Conservation (phyloP, 2,113 vertebrate genomes). For the Sula dactylatra region DNA sequence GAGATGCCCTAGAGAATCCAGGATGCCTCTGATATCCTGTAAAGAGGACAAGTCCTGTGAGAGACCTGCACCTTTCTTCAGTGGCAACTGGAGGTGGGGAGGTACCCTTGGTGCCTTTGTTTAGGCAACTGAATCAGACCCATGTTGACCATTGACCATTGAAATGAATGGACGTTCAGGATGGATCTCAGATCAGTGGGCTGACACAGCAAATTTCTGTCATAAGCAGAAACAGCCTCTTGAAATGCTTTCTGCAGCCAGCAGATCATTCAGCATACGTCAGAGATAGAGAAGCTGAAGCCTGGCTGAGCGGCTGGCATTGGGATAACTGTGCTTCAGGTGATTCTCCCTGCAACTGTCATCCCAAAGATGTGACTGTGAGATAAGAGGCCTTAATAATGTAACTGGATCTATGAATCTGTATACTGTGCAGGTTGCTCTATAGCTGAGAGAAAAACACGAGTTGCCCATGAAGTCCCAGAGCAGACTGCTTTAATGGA, state of each 20-base stretch:
- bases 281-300: background rate
- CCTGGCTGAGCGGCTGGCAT: background rate
- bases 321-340: background rate
- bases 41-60: background rate
- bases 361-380: background rate
- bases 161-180: background rate
- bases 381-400: background rate
- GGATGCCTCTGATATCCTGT: background rate
- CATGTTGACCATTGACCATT: background rate
- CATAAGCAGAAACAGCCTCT: background rate
- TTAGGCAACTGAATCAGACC: background rate
- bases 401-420: background rate
- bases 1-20: background rate
- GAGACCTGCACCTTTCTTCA: background rate
- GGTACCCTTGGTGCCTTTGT: background rate
- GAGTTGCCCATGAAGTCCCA: background rate
- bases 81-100: background rate
- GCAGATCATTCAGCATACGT: background rate
- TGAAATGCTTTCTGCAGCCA: background rate
- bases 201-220: background rate
- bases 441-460: background rate
- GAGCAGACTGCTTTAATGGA: background rate
- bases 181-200: background rate
- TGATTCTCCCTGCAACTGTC: background rate
- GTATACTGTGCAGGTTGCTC: background rate